phyloP scores from a whole-genome alignment of 2,888 invertebrate species.

The Tetramorium bicarinatum region DNA sequence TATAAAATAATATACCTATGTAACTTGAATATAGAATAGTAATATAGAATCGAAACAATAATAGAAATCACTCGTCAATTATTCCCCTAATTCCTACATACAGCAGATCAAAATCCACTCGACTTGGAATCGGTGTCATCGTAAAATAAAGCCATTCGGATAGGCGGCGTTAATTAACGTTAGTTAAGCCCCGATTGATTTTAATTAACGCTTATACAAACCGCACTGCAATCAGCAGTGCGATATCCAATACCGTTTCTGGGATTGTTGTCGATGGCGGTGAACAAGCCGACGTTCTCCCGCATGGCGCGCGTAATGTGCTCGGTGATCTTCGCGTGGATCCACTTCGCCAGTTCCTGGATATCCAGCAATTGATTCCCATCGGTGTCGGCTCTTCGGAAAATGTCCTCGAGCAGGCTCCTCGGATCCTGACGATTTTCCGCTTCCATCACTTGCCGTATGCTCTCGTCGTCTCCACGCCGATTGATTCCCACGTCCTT shows the following conservation, averaged over 20 bases:
- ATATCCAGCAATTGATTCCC: conserved; percentile 88
- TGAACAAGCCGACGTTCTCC: conserved; percentile 90
- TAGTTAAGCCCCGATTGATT: not conserved
- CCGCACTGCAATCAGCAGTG: not conserved
- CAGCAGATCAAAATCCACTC: not conserved
- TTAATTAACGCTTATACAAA: conserved; percentile 10
- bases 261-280: conserved; percentile 90
- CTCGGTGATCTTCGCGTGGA: conserved; percentile 90
- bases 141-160: not conserved
- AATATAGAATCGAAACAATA: not conserved
- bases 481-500: conserved; percentile 57
- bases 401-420: conserved; percentile 80
- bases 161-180: not conserved
- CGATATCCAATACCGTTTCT: conserved; percentile 87
- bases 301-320: conserved; percentile 90
- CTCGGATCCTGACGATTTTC: conserved; percentile 76
- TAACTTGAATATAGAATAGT: not conserved
- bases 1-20: not conserved
- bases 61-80: not conserved
- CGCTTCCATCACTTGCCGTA: conserved; percentile 63
- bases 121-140: too few relatives aligned
- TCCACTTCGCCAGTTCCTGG: conserved; percentile 90
- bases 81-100: not conserved
- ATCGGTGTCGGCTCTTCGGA: conserved; percentile 89
- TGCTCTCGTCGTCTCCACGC: conserved; percentile 64